Base-by-base conservation (phyloP, 2,888 invertebrate species). In the Automeris io region DNA sequence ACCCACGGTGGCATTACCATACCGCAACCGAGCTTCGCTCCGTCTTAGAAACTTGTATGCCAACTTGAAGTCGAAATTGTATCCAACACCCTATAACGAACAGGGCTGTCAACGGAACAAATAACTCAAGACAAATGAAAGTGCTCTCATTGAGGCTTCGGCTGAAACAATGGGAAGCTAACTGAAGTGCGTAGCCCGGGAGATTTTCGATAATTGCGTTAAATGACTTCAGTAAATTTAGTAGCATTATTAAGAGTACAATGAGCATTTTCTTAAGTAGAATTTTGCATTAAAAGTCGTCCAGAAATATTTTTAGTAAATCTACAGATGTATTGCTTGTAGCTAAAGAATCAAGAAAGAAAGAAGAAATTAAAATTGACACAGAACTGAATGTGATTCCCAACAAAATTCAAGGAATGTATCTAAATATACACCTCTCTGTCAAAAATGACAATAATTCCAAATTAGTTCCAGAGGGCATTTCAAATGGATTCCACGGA, bases 21-120 rank as follows among this genome's bases (percentile, higher is more conserved):
- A 94, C 57, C 93, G 89, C 54, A 94, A 88, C 57, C 91, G 89
- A 32, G 94, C 93, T 64, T 94, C 93, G 67, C 91, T 91, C 57
- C 91, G 88, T 59, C 90, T 90, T 68, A 95, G 87, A 81, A 93
- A 94, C 88, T 94, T 94, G 89, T 94, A 95, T 54, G 93, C 92
- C 64, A 95, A 86, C 82, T 93, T 93, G 86, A 95, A 93, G 85
- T 93, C 93, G 88, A 94, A 93, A 86, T 91, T 92, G 88, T 92
- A 92, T 54, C 91, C 92, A 57, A 91, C 91, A 64, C 91, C 92
- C 91, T 92, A 87, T 40, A 69, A 68, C 50, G 64, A 67, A 63
- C 47, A 49, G 43, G 45, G 48, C 48, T 57, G 60, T 61, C 58
- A 64, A 45, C 49, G 43, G 22, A 32, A 34, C 42, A 41, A 37